These are phyloP conservation scores for Mormyrops attenuatus DNA, from an alignment of 2,797 vertebrate species.

Conservation along the genomic window DNA sequence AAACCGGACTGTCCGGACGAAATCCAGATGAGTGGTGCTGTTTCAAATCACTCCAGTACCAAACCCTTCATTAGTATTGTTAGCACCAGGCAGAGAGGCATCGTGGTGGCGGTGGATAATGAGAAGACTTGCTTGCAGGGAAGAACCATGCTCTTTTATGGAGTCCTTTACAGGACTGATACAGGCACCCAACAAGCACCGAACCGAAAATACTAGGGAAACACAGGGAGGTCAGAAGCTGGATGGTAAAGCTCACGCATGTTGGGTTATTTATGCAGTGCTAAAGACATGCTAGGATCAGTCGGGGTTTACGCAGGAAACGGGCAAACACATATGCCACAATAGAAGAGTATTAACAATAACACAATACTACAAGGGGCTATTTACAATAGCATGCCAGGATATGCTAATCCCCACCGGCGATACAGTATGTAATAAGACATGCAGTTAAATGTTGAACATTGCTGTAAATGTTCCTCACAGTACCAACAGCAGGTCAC, in stretches of 20 bases:
- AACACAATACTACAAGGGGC: background rate
- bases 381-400: background rate
- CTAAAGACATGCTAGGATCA: background rate
- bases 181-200: background rate
- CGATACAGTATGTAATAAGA: background rate
- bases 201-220: background rate
- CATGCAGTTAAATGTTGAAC: background rate
- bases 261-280: background rate
- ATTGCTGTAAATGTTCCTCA: background rate
- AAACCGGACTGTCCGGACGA: background rate
- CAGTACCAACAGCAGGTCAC: background rate
- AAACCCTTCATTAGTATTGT: background rate
- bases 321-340: background rate
- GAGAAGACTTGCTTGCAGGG: background rate
- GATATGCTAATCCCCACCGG: background rate
- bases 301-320: background rate
- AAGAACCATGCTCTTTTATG: background rate
- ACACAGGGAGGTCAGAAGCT: background rate
- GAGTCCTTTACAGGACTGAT: background rate
- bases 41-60: background rate
- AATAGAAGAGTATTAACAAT: background rate
- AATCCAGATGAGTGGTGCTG: background rate
- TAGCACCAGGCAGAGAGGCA: background rate
- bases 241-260: background rate
- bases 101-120: background rate